Base-by-base conservation (phyloP, 53 echinoderm and acorn worm genomes). In the Mesocentrotus franciscanus region DNA sequence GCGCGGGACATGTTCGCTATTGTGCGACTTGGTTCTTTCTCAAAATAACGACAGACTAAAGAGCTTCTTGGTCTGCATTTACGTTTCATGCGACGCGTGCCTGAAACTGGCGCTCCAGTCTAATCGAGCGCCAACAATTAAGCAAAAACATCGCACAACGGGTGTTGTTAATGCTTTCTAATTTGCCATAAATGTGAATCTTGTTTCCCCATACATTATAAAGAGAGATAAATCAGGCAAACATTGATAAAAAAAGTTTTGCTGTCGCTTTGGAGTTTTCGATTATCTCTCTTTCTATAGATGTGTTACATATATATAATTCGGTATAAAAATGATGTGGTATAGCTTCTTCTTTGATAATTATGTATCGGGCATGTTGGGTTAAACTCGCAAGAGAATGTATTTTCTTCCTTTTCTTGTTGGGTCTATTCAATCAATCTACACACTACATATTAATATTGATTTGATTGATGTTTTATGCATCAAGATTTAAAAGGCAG, bases 1-100 rank as follows among this genome's bases (percentile, higher is more conserved):
- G 11, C 68, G 92, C 92, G 92, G 92, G 75, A 92, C 92, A 92
- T 92, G 92, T 14, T 18, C 92, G 92, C 71, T 34, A 56, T 92
- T 92, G 92, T 92, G 71, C 30, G 72, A 56, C 9, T 92, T 42
- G 56, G 24, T 92, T 92, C 74, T 70, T 42, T 91, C 39, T 34
- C 62, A 9, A 87, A 57, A 87, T 18, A 81, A 79, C 6, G 64
- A 64, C 20, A 64, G 20, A 14, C 16, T 64, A 64, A 12, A 85
- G 87, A 87, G 26, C 4, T 66, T 42, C 27, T 55, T 72, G 76
- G 26, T 39, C n/a, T 74, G 75, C 75, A 33, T 85, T 83, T n/a
- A 29, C 92, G 56, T 39, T 91, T 4, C 24, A 92, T 49, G 74
- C 42, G 74, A 55, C 26, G n/a, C 92, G 92, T 92, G 92, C 71